These are phyloP conservation scores for Drosophila nr. fundita DNA, from an alignment of 2,888 invertebrate genomes.

Conservation along the genomic window DNA sequence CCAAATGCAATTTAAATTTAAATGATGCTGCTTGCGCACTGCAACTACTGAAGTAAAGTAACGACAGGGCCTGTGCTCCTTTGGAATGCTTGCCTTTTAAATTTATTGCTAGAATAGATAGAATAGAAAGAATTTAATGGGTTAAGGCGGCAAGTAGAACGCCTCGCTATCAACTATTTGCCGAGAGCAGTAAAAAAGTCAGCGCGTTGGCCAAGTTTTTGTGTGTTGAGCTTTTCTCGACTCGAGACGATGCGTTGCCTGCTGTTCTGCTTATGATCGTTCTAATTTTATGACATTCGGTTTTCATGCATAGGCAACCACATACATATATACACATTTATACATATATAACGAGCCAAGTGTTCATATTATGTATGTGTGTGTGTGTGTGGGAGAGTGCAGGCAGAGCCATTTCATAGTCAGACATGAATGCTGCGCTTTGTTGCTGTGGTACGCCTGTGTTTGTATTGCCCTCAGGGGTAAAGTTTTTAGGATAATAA, in stretches of 20 bases:
- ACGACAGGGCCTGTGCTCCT: not conserved
- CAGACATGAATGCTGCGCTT: constrained; percentile 76
- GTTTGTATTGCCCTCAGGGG: constrained; percentile 80
- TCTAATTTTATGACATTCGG: constrained; percentile 79
- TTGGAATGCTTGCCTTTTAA: constrained; percentile 14
- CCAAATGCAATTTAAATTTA: constrained; percentile 11
- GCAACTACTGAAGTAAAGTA: not conserved
- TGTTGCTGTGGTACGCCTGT: constrained; percentile 76
- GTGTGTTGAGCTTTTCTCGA: constrained; percentile 32
- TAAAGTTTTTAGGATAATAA: constrained; percentile 83
- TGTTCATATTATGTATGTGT: constrained; percentile 1
- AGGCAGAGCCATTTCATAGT: constrained; percentile 68
- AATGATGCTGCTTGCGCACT: not conserved
- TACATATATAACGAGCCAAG: constrained; percentile 9
- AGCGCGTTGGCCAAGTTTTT: constrained; percentile 57
- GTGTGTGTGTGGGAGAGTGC: constrained; percentile 35
- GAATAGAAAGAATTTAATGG: constrained; percentile 66
- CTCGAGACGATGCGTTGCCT: constrained; percentile 30
- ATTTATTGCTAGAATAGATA: constrained; percentile 37
- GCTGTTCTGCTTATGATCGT: constrained; percentile 66
- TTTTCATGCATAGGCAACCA: constrained; percentile 72
- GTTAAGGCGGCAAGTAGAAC: constrained; percentile 64
- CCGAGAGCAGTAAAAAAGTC: constrained; percentile 73
- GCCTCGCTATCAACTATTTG: constrained; percentile 67
- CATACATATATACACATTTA: constrained; percentile 21